Conservation (phyloP, 92 coral and sea anemone genomes). For the Anthopleura xanthogrammica region DNA sequence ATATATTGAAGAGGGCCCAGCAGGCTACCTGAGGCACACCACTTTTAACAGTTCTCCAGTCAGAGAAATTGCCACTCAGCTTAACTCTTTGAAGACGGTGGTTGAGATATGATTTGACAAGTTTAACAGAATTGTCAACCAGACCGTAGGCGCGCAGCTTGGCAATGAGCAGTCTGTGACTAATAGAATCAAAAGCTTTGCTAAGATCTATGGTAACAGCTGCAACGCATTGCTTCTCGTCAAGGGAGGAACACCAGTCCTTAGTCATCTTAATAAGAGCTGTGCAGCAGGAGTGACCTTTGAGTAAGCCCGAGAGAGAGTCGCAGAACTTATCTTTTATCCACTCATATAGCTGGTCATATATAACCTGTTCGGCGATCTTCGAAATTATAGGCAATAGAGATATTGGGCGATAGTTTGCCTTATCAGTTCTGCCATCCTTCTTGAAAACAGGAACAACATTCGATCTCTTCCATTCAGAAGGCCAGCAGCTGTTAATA, state of each 20-base stretch:
- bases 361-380: not conserved
- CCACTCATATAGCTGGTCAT: not conserved
- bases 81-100: too few species aligned
- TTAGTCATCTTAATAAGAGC: not conserved
- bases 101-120: not conserved
- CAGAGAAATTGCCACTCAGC: too few species aligned
- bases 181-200: not conserved
- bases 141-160: not conserved
- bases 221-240: not conserved
- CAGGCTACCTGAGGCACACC: too few species aligned
- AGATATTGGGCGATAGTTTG: not conserved
- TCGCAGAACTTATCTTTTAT: not conserved
- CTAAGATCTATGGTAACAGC: not conserved
- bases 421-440: not conserved
- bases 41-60: too few species aligned
- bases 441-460: too few species aligned
- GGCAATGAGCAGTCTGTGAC: not conserved
- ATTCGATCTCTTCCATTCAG: too few species aligned
- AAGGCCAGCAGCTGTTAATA: too few species aligned
- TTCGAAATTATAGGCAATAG: not conserved
- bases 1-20: too few species aligned
- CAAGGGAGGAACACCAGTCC: not conserved
- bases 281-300: not conserved
- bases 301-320: not conserved
- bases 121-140: not conserved